Evolutionary conservation across 1,140 invertebrate species (phyloP), one percentile per base, ranked within the genome.

Genomic region (Archivesica marissinica): DNA sequence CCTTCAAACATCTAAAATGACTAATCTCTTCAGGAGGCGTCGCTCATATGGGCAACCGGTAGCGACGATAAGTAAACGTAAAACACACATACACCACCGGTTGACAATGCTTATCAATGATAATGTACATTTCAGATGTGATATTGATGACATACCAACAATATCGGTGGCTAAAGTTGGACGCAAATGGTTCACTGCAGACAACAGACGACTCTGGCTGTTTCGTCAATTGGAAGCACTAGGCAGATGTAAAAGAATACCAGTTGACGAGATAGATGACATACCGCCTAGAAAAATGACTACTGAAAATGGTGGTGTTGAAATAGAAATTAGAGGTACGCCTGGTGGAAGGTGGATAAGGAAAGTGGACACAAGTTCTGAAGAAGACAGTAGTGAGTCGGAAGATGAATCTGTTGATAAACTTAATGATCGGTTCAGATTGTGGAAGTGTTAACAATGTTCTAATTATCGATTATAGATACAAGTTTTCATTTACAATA

Each of bases 201-300:
- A 84, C 30, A 84, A 84, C n/a, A 75, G 81, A 44, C 30, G 81
- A 15, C 44, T 84, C 2, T 84, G 81, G 81, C 44, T 84, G 13
- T 84, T 84, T 41, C 50, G 61, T 25, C 15, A 84, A 13, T 50
- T 76, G 2, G 70, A 84, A 66, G 30, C 20, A 1, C 70, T 64
- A 4, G 70, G 70, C 28, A 52, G 54, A 39, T 84, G 81, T 39
- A 23, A n/a, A 35, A 1, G 56, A 20, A 84, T 84, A 52, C 56
- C 23, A 30, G 81, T 84, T 25, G n/a, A 56, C 20, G 47, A 35
- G 17, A 25, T 33, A 6, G 7, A 30, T 28, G 20, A 38, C n/a
- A 81, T 81, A 52, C 47, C 47, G 2, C 0, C 15, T 1, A n/a
- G 17, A 1, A 81, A 81, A 17, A 64, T 81, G 39, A 70, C 79